Evolutionary conservation across 2,113 vertebrate species (phyloP).

Genomic region (Hystrix brachyura): DNA sequence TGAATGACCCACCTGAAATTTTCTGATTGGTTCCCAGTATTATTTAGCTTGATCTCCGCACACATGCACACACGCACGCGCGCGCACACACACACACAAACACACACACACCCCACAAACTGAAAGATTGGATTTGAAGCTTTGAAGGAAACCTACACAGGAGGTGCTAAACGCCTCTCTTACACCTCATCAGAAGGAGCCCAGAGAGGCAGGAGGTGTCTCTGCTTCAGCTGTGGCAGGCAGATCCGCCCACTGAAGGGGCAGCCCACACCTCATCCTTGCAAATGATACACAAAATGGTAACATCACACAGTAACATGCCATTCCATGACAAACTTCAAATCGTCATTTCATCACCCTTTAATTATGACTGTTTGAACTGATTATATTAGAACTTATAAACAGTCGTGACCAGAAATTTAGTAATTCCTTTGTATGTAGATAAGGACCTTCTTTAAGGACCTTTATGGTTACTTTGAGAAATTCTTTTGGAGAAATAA

Average conservation of each 20-base stretch:
- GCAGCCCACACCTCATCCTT: neutral
- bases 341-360: neutral
- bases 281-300: neutral
- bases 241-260: neutral
- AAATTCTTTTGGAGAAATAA: neutral
- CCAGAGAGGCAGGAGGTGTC: neutral
- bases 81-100: neutral
- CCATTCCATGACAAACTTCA: slow-evolving; percentile 2
- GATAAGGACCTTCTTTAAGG: neutral
- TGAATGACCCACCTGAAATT: neutral
- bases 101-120: neutral
- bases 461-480: neutral
- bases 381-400: neutral
- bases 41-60: neutral
- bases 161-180: neutral
- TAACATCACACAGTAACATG: neutral
- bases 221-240: neutral
- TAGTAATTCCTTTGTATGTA: neutral
- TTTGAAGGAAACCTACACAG: neutral
- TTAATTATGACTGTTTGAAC: neutral
- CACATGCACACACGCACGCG: too few relatives aligned
- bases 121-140: neutral
- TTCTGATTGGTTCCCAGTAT: neutral
- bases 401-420: neutral
- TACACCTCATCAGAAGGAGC: neutral